phyloP scores from a whole-genome alignment of 1,140 invertebrate species.

The Trichomalopsis sarcophagae region DNA sequence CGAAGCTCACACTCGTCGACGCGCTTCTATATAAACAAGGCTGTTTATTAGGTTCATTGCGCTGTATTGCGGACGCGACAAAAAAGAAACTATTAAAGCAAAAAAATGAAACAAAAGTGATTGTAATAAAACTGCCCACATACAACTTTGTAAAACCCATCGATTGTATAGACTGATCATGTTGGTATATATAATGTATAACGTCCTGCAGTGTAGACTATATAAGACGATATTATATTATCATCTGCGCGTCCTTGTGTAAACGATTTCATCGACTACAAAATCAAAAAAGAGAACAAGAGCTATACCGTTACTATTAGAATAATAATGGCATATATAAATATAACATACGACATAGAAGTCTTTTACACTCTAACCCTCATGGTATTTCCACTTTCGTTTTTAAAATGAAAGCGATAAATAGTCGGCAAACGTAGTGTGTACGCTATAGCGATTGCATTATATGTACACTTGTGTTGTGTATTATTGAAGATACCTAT shows the following conservation, averaged over 20 bases:
- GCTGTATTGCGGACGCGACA: neutral
- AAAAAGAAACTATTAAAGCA: neutral
- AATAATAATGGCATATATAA: neutral
- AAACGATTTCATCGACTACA: slow-evolving; percentile 18
- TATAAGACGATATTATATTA: neutral
- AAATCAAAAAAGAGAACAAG: slow-evolving; percentile 26
- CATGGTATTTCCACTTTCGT: neutral
- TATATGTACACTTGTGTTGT: neutral
- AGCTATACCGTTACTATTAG: slow-evolving; percentile 18
- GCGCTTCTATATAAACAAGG: neutral
- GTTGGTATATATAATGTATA: slow-evolving; percentile 15
- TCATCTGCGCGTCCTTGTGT: neutral
- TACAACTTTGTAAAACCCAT: slow-evolving; percentile 35
- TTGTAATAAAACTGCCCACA: slow-evolving; percentile 7
- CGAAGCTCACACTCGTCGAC: neutral
- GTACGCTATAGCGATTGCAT: neutral
- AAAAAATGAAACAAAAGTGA: neutral
- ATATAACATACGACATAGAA: neutral
- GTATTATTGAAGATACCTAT: neutral
- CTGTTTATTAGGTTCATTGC: neutral
- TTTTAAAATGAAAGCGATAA: neutral
- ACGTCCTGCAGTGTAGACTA: slow-evolving; percentile 21
- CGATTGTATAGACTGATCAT: slow-evolving; percentile 50
- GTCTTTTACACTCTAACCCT: slow-evolving; percentile 24
- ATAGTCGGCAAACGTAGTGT: neutral